Percentiles rank a stretch among this genome's conserved stretches.
These are phyloP conservation scores for Hystrix cristata DNA, from an alignment of 2,113 vertebrate species.

Conservation along the genomic window DNA sequence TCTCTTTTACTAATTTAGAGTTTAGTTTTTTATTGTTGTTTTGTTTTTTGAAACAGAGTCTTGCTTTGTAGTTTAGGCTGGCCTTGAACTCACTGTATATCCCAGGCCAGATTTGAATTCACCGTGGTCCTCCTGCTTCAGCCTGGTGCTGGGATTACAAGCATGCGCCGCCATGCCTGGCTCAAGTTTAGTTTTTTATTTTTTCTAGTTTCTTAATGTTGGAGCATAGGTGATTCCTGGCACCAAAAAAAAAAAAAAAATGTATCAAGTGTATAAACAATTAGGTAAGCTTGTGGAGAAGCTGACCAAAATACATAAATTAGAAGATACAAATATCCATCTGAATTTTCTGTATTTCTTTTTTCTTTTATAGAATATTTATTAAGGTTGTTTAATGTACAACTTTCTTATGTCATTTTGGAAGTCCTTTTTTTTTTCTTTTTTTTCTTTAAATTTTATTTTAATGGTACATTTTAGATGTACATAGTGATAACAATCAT, in stretches of 20 bases:
- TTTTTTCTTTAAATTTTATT: no score
- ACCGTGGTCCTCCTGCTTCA: no score
- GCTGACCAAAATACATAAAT: slow-evolving; percentile 67
- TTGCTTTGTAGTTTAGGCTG: background rate
- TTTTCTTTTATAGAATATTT: slow-evolving; percentile 62
- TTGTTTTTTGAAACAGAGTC: background rate
- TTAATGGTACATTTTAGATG: no score
- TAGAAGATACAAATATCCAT: slow-evolving; percentile 58
- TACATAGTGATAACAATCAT: no score
- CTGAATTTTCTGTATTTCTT: slow-evolving; percentile 65
- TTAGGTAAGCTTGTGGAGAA: slow-evolving; percentile 68
- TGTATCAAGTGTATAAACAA: slow-evolving; percentile 70
- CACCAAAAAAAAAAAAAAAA: no score
- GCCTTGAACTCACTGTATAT: background rate
- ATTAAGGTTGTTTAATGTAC: slow-evolving; percentile 83
- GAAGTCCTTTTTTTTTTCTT: slow-evolving; percentile 20
- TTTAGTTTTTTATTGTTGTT: background rate
- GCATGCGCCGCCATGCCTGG: background rate
- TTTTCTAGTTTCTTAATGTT: slow-evolving; percentile 28
- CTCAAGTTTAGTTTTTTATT: background rate
- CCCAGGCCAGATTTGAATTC: background rate
- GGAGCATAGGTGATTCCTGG: background rate
- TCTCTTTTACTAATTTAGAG: background rate
- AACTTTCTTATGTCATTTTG: slow-evolving; percentile 75
- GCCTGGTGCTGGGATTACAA: background rate